Evolutionary conservation across 1,140 invertebrate species (phyloP).

Genomic region (Camponotus vicinus): DNA sequence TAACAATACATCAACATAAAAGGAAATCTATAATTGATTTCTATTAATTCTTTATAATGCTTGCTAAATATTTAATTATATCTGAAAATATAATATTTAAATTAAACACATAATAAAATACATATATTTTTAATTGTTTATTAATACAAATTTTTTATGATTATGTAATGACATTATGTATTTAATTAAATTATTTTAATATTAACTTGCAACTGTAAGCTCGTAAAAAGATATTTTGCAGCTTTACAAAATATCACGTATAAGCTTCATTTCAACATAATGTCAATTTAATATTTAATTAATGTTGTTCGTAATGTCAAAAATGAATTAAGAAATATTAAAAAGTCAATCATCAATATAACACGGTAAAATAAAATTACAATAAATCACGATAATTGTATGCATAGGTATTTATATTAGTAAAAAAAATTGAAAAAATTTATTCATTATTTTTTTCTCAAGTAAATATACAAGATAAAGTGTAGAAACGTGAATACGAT

Average conservation of each 20-base stretch:
- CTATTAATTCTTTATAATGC: background rate
- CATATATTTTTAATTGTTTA: background rate
- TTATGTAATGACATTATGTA: background rate
- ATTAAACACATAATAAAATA: background rate
- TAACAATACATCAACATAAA: background rate
- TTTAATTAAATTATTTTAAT: background rate
- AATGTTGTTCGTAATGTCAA: background rate
- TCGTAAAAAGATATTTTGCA: background rate
- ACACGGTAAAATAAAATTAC: background rate
- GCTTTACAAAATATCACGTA: background rate
- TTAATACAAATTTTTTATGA: background rate
- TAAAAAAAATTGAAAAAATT: background rate
- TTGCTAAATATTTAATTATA: background rate
- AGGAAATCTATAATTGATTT: background rate
- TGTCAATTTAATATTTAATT: background rate
- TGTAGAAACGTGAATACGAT: slow-evolving; percentile 22
- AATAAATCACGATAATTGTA: background rate
- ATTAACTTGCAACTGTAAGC: background rate
- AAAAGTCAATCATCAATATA: background rate
- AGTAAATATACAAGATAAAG: slow-evolving; percentile 7
- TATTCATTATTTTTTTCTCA: background rate
- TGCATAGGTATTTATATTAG: background rate
- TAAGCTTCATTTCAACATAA: background rate
- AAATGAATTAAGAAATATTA: background rate
- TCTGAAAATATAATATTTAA: background rate